Evolutionary conservation across 1,140 invertebrate genomes (phyloP).

Genomic region (silkworm (Bombyx mori)): DNA sequence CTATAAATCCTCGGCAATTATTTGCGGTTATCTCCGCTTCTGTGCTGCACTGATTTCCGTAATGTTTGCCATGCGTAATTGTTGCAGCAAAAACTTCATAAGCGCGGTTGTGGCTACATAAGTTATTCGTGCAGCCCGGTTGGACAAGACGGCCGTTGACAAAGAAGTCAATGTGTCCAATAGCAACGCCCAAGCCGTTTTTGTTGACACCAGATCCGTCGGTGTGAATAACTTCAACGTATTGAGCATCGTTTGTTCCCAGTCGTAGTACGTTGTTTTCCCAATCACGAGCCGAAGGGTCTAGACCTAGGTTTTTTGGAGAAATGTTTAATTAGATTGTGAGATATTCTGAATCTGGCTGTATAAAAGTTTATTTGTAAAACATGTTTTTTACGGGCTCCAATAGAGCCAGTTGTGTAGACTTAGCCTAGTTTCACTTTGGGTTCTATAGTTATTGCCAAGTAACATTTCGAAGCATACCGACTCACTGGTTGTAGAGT

Average conservation of each 20-base stretch:
- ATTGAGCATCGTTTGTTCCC: conserved; percentile 25
- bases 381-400: too few relatives aligned
- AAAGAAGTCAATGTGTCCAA: conserved; percentile 79
- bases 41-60: neutral
- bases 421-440: too few relatives aligned
- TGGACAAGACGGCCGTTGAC: conserved; percentile 81
- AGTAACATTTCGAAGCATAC: conserved; percentile 24
- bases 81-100: neutral
- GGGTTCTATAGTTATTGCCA: too few relatives aligned
- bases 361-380: too few relatives aligned
- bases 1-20: neutral
- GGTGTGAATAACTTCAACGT: conserved; percentile 53
- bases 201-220: conserved; percentile 26
- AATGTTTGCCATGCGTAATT: neutral
- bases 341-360: too few relatives aligned
- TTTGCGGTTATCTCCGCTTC: neutral
- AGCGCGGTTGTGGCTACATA: too few relatives aligned
- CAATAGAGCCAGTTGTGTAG: too few relatives aligned
- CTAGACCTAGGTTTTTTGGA: conserved; percentile 28
- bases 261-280: conserved; percentile 20
- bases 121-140: conserved; percentile 74
- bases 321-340: too few relatives aligned
- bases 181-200: conserved; percentile 27
- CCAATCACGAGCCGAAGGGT: conserved; percentile 33
- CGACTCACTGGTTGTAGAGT: conserved; percentile 77